These are phyloP conservation scores for Mellilla xanthometata DNA, from an alignment of 2,888 invertebrate genomes.

Conservation along the genomic window DNA sequence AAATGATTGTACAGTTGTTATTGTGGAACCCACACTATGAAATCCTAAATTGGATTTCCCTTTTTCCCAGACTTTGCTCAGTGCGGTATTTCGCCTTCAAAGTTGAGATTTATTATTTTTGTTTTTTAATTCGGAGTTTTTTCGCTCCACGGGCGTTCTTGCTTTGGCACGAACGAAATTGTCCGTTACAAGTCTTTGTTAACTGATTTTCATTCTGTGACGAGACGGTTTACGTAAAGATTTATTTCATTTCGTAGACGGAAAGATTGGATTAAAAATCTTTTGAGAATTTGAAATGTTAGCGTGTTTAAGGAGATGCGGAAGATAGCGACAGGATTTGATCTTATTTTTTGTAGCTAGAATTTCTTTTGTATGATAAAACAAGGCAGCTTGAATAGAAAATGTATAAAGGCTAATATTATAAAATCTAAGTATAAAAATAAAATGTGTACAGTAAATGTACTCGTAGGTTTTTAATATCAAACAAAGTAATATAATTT, in stretches of 20 bases:
- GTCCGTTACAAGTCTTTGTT: slow-evolving; percentile 11
- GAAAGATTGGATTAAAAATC: no score
- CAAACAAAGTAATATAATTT: no score
- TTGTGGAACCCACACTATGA: slow-evolving; percentile 1
- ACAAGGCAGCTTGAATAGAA: no score
- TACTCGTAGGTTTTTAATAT: no score
- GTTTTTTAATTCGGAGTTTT: slow-evolving; percentile 24
- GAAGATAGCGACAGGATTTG: no score
- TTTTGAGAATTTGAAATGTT: no score
- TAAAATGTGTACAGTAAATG: no score
- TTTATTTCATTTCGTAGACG: slow-evolving; percentile 1
- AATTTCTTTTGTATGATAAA: no score
- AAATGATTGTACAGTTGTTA: not conserved
- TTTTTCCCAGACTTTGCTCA: slow-evolving; percentile 9
- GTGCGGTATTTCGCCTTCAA: slow-evolving; percentile 8
- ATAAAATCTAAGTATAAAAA: no score
- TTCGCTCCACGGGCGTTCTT: slow-evolving; percentile 10
- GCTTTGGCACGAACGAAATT: slow-evolving; percentile 10
- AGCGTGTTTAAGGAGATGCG: no score
- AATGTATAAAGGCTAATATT: no score
- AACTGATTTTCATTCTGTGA: not conserved
- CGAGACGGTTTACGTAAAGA: slow-evolving; percentile 7
- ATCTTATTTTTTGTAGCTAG: no score
- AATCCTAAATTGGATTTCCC: slow-evolving; percentile 28
- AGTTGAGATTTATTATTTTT: slow-evolving; percentile 31